Conservation (phyloP, 2,113 vertebrate genomes). For the Ptyas mucosa region DNA sequence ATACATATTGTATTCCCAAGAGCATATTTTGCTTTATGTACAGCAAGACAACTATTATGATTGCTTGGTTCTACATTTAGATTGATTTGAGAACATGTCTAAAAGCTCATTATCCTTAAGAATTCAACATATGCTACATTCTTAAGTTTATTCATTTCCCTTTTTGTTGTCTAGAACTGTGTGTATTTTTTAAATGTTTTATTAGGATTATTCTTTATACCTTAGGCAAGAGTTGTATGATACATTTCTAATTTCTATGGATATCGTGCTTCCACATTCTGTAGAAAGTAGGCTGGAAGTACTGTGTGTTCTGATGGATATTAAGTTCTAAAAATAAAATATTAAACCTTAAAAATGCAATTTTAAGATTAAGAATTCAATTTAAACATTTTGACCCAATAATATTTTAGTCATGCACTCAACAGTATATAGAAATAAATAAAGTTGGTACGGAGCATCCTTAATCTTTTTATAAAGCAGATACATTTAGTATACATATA, state of each 20-base stretch:
- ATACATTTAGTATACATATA: background rate
- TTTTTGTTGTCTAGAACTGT: background rate
- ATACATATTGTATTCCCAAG: background rate
- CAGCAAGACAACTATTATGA: background rate
- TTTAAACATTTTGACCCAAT: background rate
- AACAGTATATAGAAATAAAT: background rate
- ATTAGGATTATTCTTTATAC: conserved; percentile 6
- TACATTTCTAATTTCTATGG: conserved; percentile 14
- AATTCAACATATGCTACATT: background rate
- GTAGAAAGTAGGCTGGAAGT: background rate
- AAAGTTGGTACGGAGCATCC: background rate
- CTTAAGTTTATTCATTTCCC: background rate
- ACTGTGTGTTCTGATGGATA: background rate
- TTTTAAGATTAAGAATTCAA: background rate
- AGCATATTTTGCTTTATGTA: background rate
- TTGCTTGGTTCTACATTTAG: background rate
- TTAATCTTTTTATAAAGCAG: background rate
- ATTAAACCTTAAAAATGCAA: background rate
- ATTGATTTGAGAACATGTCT: background rate
- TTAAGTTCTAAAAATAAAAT: background rate
- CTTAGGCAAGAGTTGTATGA: conserved; percentile 29
- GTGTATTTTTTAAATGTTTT: background rate
- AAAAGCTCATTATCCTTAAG: background rate
- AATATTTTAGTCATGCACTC: background rate
- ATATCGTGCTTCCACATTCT: background rate